A percentile compares a stretch with the other conserved stretches of the same genome.
phyloP scores from a whole-genome alignment of 2,113 vertebrate species.

The Carassius auratus region DNA sequence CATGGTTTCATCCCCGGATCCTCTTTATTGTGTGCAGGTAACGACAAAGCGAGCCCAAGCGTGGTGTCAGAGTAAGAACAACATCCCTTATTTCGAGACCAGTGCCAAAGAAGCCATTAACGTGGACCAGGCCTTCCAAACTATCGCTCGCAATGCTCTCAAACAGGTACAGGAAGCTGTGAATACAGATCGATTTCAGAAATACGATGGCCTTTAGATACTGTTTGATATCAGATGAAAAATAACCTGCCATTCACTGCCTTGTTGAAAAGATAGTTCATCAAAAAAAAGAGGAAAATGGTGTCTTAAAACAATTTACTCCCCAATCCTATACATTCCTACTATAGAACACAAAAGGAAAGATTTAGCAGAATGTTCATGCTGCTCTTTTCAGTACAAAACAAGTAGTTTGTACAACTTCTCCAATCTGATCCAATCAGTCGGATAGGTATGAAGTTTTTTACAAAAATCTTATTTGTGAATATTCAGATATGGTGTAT shows the following conservation, averaged over 20 bases:
- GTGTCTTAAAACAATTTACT: background rate
- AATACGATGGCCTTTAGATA: background rate
- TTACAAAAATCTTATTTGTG: background rate
- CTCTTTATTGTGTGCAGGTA: conserved; percentile 71
- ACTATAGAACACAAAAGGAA: background rate
- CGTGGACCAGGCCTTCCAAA: conserved; percentile 91
- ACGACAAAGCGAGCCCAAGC: conserved; percentile 88
- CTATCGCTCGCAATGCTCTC: conserved; percentile 88
- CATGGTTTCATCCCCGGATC: background rate
- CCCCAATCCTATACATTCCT: background rate
- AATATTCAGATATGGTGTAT: background rate
- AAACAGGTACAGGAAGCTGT: conserved; percentile 79
- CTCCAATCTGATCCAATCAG: too few relatives aligned
- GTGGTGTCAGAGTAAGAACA: conserved; percentile 93
- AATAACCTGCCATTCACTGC: background rate
- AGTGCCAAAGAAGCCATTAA: conserved; percentile 92
- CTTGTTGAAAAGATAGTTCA: background rate
- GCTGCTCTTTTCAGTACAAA: background rate
- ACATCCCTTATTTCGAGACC: conserved; percentile 90
- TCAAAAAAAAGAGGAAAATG: background rate
- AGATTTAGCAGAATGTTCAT: background rate
- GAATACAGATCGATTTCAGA: background rate
- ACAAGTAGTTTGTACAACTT: background rate
- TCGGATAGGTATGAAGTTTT: too few relatives aligned
- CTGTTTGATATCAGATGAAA: background rate